phyloP scores from a whole-genome alignment of 2,888 invertebrate genomes.

The Xestia xanthographa region DNA sequence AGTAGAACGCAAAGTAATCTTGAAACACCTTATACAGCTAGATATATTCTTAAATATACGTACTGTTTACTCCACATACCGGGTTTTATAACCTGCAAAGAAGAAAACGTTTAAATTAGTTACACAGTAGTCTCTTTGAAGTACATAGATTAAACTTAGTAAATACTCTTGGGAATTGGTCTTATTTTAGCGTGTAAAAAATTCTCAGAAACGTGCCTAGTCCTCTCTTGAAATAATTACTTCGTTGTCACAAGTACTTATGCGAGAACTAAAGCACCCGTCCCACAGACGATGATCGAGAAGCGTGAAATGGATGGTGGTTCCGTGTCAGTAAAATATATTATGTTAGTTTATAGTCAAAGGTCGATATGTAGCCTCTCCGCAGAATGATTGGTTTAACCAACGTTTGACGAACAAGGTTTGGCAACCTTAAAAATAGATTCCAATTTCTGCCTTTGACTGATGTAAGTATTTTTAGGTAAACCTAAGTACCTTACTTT shows the following conservation, averaged over 20 bases:
- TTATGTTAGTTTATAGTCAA: too few relatives aligned
- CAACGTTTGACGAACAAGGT: too few relatives aligned
- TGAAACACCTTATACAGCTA: slow-evolving; percentile 13
- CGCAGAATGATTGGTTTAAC: too few relatives aligned
- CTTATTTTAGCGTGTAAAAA: neutral
- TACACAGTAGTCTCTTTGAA: neutral
- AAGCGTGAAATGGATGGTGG: neutral
- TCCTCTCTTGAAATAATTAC: slow-evolving; percentile 24
- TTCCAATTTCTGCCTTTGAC: too few relatives aligned
- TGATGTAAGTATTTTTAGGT: too few relatives aligned
- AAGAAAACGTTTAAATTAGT: slow-evolving; percentile 38
- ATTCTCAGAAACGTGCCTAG: neutral
- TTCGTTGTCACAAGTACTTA: slow-evolving; percentile 1
- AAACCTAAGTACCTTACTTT: too few relatives aligned
- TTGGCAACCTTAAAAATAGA: too few relatives aligned
- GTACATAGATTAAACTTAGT: neutral
- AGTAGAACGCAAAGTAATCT: slow-evolving; percentile 47
- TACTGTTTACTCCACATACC: slow-evolving; percentile 53
- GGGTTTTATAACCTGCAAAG: slow-evolving; percentile 50
- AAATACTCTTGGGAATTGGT: neutral
- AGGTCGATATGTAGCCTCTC: too few relatives aligned
- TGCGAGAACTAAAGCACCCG: neutral
- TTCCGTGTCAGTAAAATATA: neutral
- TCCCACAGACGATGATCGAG: neutral
- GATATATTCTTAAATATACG: slow-evolving; percentile 31